These are phyloP conservation scores for Apeira syringaria DNA, from an alignment of 2,888 invertebrate genomes.

Conservation along the genomic window DNA sequence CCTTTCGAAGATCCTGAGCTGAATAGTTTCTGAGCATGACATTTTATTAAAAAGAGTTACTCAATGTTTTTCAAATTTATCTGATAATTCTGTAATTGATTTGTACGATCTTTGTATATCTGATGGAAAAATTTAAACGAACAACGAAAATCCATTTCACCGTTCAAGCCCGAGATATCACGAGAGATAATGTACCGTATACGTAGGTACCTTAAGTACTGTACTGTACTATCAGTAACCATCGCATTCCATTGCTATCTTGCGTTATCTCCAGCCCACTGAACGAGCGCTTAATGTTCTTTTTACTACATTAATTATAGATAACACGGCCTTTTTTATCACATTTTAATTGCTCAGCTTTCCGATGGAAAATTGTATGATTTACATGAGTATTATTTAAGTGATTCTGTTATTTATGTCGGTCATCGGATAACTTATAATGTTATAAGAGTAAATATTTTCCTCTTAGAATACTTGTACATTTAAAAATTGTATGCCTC, in stretches of 20 bases:
- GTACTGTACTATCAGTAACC: constrained; percentile 18
- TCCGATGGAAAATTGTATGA: constrained; percentile 28
- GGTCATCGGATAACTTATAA: not conserved
- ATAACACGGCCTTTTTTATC: constrained; percentile 58
- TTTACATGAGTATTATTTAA: constrained; percentile 19
- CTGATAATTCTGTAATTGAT: too few relatives aligned
- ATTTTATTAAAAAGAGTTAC: too few relatives aligned
- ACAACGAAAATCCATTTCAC: too few relatives aligned
- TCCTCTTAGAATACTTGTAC: too few relatives aligned
- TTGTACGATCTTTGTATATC: too few relatives aligned
- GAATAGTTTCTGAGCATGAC: too few relatives aligned
- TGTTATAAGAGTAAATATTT: too few relatives aligned
- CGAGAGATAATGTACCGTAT: constrained; percentile 5
- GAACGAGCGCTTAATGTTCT: constrained; percentile 64
- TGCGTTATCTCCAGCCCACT: constrained; percentile 38
- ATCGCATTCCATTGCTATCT: constrained; percentile 24
- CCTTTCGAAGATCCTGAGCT: too few relatives aligned
- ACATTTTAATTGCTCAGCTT: constrained; percentile 51
- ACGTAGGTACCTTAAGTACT: constrained; percentile 1
- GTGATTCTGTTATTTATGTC: constrained; percentile 9
- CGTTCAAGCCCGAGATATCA: not conserved
- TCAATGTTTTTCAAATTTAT: too few relatives aligned
- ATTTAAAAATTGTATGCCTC: too few relatives aligned
- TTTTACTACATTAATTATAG: constrained; percentile 66
- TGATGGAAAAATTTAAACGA: too few relatives aligned